Base-by-base conservation (phyloP, 1,140 invertebrate genomes). In the Drosophila rufa region DNA sequence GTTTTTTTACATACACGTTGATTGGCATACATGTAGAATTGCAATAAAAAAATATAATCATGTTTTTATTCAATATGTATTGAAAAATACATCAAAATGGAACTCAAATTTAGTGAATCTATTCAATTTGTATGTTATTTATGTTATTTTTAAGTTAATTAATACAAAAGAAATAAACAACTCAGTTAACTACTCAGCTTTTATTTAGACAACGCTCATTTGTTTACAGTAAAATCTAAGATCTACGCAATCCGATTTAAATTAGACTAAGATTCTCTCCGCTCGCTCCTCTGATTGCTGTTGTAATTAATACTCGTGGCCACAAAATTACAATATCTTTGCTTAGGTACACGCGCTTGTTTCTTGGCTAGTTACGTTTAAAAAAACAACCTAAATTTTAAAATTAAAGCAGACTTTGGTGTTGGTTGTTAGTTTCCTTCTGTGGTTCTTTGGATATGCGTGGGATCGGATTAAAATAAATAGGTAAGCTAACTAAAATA, bases 401-500 rank as follows among this genome's bases (percentile, higher is more conserved):
- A 83, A 80, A 75, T 64, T 60, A 79, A 80, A 73, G 83, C 80
- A 90, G 85, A 89, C 84, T 87, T 87, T 51, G 68, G 60, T 43
- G 68, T 79, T 69, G 25, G 40, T 51, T 77, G 58, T 78, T 68
- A 55, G 61, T 76, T 70, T 62, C 25, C 27, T 69, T 64, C 53
- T 68, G 77, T 77, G 73, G 75, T 59, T 86, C 66, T 33, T 69
- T 90, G 70, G 84, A 90, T 90, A 90, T 90, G 85, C 79, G 62
- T 84, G 64, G 58, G 36, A 58, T 70, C 19, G 56, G 38, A 50
- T 61, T 55, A 14, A 48, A 62, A 53, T 19, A 38, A 60, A 40
- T 40, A 19, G 30, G 27, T 61, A 62, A 38, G 55, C 42, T 33
- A 79, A 47, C 73, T 67, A 71, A 79, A 51, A 71, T 58, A 82